Base-by-base conservation (phyloP, 1,140 invertebrate genomes). In the Procambarus clarkii region DNA sequence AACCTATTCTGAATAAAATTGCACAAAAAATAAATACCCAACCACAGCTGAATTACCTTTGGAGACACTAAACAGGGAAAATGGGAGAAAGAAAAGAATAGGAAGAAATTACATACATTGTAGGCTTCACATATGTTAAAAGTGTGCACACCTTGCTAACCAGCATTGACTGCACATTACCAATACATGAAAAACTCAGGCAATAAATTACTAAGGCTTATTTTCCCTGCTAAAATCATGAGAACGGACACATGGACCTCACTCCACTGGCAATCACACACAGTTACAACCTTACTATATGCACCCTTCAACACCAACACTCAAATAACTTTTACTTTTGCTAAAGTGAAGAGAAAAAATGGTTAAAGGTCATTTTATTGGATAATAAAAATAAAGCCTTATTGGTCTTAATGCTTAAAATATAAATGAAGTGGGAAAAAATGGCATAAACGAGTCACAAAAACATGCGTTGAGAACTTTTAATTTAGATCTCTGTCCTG, bases 171-270 rank as follows among this genome's bases (percentile, higher is more conserved):
- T 74, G 77, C 8, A 77, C 7, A 44, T 46, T 7, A 79, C 48
- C 5, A 77, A 77, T 13, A 46, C 34, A 48, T 21, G 48, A 79
- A 79, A 79, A 79, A 79, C 45, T 13, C 4, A 79, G 45, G 77
- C 45, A 50, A 79, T 79, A 79, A 79, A 50, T 79, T 79, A 79
- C 7, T 79, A 79, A 79, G 77, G 77, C 77, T 74, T 74, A 50
- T 79, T 48, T 79, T 79, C 77, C 77, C 77, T 79, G 77, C 77
- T 48, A 79, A 50, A 46, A 46, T 48, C 77, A 50, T 79, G 77
- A 79, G 77, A 79, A 79, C 34, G 77, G 48, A 48, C 45, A 79
- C 77, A 79, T 46, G 45, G 77, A 21, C 48, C 45, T 79, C 34
- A 45, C 48, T 50, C 45, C 24, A 46, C 21, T 50, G 3, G 21